Percentiles rank a stretch among this genome's conserved stretches.
Conservation (phyloP, 2,888 invertebrate species). For the Athripsodes cinereus region DNA sequence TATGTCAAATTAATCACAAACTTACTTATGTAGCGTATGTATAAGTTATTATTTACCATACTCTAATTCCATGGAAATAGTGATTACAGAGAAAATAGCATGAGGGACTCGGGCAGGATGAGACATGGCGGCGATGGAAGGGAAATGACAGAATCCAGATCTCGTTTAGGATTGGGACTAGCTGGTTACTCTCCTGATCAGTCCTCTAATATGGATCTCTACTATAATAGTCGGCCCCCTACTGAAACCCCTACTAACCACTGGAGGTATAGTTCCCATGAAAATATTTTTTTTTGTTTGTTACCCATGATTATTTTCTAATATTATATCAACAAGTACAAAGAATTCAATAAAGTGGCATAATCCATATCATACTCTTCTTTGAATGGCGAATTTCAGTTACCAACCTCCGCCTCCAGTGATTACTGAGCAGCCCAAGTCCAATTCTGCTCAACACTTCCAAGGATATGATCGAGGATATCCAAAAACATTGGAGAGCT, state of each 20-base stretch:
- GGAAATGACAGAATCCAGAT: slow-evolving; percentile 71
- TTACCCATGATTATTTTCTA: too few relatives aligned
- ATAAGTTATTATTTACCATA: not conserved
- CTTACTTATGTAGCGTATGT: not conserved
- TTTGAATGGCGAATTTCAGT: slow-evolving; percentile 32
- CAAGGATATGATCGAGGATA: slow-evolving; percentile 82
- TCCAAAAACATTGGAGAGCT: slow-evolving; percentile 83
- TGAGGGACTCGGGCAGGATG: slow-evolving; percentile 46
- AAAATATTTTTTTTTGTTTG: too few relatives aligned
- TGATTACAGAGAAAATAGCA: not conserved
- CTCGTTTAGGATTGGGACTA: slow-evolving; percentile 65
- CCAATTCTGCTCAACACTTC: slow-evolving; percentile 67
- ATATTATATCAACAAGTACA: too few relatives aligned
- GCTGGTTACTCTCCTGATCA: slow-evolving; percentile 59
- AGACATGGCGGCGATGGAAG: slow-evolving; percentile 67
- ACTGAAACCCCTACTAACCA: slow-evolving; percentile 50
- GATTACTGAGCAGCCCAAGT: slow-evolving; percentile 86
- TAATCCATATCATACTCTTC: too few relatives aligned
- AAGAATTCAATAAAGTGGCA: too few relatives aligned
- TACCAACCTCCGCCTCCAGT: slow-evolving; percentile 84
- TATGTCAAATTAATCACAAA: not conserved
- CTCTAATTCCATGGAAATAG: not conserved
- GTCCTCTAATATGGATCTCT: slow-evolving; percentile 66
- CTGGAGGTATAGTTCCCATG: slow-evolving; percentile 54
- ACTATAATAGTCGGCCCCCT: slow-evolving; percentile 73